Base-by-base conservation (phyloP, 2,113 vertebrate species). In the Dasypus novemcinctus region DNA sequence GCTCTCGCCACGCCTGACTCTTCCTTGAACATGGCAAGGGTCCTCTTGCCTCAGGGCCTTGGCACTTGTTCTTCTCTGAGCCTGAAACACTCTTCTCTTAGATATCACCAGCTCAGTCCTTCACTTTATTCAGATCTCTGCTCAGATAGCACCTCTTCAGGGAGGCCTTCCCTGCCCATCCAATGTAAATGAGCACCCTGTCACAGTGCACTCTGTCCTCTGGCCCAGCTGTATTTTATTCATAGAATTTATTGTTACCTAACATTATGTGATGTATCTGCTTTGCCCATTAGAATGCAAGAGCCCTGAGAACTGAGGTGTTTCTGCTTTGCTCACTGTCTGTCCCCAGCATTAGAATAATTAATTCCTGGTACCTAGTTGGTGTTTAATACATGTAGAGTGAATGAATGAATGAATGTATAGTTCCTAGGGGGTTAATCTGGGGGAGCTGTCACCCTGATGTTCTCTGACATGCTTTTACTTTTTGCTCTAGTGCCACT, bases 401-500 rank as follows among this genome's bases (percentile, higher is more conserved):
- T 11, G 6, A 29, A 33, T 36, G 7, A 18, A n/a, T 49, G 38
- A 49, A 7, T 0, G 15, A 61, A 27, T 9, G 4, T 1, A 0
- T 46, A 75, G 27, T 75, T 25, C 43, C 17, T 0, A 49, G 43
- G 3, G 43, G 29, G 49, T 49, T 46, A 17, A 31, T 31, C 23
- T 74, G 12, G 46, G 23, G n/a, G n/a, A 61, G 14, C 41, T 5
- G 11, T 1, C 17, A 69, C 23, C 49, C 33, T 11, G 1, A 25
- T 0, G 23, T 36, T 4, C 14, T 7, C 15, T 7, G 2, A 4
- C 27, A 0, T 7, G 4, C 33, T 15, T 33, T 41, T 8, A 7
- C 1, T 20, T 38, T 38, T 4, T 1, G 33, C 3, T 25, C 0
- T 33, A 1, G 54, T 7, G 11, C 0, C 41, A n/a, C 76, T 64